Conservation (phyloP, 2,797 vertebrate species). For the Carapus acus region DNA sequence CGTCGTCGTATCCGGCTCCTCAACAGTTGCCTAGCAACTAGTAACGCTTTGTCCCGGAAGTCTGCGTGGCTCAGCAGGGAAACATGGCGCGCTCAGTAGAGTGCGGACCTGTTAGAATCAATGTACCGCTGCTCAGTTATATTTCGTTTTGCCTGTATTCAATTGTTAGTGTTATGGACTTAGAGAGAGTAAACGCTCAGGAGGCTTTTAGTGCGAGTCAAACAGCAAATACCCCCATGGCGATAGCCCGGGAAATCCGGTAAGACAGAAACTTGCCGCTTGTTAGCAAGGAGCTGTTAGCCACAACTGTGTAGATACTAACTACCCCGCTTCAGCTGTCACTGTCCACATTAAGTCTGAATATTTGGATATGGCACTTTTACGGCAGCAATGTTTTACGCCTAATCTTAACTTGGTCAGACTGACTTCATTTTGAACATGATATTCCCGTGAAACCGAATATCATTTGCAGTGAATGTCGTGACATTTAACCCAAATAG, state of each 20-base stretch:
- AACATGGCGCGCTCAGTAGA: slow-evolving; percentile 66
- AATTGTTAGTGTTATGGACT: slow-evolving; percentile 20
- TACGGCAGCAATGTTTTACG: too few relatives aligned
- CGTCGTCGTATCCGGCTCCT: not conserved
- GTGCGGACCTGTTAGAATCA: slow-evolving; percentile 12
- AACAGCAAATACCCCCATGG: slow-evolving; percentile 32
- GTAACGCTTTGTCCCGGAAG: slow-evolving; percentile 67
- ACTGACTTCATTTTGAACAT: too few relatives aligned
- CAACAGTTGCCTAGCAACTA: slow-evolving; percentile 66
- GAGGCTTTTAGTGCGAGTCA: slow-evolving; percentile 63
- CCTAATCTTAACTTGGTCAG: too few relatives aligned
- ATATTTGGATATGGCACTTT: too few relatives aligned
- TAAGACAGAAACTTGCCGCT: slow-evolving; percentile 35
- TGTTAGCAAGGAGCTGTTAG: slow-evolving; percentile 22
- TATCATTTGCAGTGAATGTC: too few relatives aligned
- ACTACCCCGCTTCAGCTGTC: not conserved
- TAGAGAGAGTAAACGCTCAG: slow-evolving; percentile 26
- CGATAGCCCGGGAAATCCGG: slow-evolving; percentile 66
- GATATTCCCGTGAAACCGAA: too few relatives aligned
- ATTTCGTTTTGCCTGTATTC: slow-evolving; percentile 7
- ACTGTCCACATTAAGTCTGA: too few relatives aligned
- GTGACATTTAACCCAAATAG: too few relatives aligned
- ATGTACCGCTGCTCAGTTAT: slow-evolving; percentile 12
- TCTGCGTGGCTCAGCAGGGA: slow-evolving; percentile 64
- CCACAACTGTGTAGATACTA: slow-evolving; percentile 6